These are phyloP conservation scores for Acomys russatus DNA, from an alignment of 2,797 vertebrate genomes.

Conservation along the genomic window DNA sequence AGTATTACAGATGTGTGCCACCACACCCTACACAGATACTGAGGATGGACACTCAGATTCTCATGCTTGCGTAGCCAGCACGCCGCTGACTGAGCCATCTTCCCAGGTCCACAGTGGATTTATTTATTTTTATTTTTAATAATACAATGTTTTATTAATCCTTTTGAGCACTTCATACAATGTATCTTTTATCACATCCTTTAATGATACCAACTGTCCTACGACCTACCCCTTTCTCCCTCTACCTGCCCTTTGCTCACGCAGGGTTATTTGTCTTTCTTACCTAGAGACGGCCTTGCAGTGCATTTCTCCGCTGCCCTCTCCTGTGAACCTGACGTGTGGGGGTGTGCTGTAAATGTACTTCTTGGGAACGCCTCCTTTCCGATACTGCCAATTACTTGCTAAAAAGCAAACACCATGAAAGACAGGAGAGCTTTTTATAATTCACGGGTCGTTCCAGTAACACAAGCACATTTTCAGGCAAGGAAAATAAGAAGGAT, in stretches of 20 bases:
- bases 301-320: not conserved
- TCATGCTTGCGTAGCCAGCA: no score
- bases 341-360: not conserved
- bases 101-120: no score
- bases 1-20: not conserved
- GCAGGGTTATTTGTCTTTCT: not conserved
- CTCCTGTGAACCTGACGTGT: not conserved
- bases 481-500: not conserved
- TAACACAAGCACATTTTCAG: conserved; percentile 30
- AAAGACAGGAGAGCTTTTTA: conserved; percentile 52
- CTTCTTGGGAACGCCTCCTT: not conserved
- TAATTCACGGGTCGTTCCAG: conserved; percentile 51
- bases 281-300: not conserved
- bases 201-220: not conserved
- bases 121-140: not conserved
- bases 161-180: not conserved
- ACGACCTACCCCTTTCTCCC: no score
- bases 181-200: not conserved
- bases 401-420: not conserved
- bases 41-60: no score
- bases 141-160: not conserved
- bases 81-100: not conserved
- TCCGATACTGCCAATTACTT: conserved; percentile 19
- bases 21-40: not conserved
- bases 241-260: not conserved